Percentiles rank a stretch among this genome's conserved stretches.
phyloP scores from a whole-genome alignment of 2,888 invertebrate genomes.

The Plemyria rubiginata region DNA sequence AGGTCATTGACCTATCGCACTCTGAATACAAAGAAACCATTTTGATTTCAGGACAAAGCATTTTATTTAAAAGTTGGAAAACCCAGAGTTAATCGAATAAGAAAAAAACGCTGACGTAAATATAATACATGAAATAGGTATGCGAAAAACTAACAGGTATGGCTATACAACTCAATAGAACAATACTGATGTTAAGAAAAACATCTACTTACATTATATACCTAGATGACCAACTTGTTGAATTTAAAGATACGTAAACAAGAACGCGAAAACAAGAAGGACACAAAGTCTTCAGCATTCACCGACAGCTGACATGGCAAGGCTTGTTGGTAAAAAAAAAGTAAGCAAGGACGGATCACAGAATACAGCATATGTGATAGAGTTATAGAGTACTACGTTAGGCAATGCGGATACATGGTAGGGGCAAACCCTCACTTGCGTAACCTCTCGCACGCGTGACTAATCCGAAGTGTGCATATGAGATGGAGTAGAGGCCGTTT shows the following conservation, averaged over 20 bases:
- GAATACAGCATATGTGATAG: slow-evolving; percentile 27
- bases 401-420: slow-evolving; percentile 55
- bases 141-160: not conserved
- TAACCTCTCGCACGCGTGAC: slow-evolving; percentile 60
- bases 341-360: slow-evolving; percentile 42
- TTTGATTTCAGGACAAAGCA: slow-evolving; percentile 21
- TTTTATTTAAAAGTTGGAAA: slow-evolving; percentile 10
- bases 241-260: slow-evolving; percentile 10
- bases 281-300: slow-evolving; percentile 20
- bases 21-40: slow-evolving; percentile 13
- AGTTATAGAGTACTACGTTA: slow-evolving; percentile 37
- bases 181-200: slow-evolving; percentile 3
- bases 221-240: not conserved
- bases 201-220: too few relatives aligned
- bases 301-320: slow-evolving; percentile 31
- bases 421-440: slow-evolving; percentile 64
- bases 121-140: too few relatives aligned
- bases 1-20: slow-evolving; percentile 34
- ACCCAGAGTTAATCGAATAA: not conserved
- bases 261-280: slow-evolving; percentile 17
- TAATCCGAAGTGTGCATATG: slow-evolving; percentile 60
- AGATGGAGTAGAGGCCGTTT: slow-evolving; percentile 61
- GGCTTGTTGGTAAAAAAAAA: slow-evolving; percentile 35
- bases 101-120: too few relatives aligned
- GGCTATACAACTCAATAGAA: not conserved